Conservation (phyloP, 1,140 invertebrate genomes). For the Drosophila ananassae region DNA sequence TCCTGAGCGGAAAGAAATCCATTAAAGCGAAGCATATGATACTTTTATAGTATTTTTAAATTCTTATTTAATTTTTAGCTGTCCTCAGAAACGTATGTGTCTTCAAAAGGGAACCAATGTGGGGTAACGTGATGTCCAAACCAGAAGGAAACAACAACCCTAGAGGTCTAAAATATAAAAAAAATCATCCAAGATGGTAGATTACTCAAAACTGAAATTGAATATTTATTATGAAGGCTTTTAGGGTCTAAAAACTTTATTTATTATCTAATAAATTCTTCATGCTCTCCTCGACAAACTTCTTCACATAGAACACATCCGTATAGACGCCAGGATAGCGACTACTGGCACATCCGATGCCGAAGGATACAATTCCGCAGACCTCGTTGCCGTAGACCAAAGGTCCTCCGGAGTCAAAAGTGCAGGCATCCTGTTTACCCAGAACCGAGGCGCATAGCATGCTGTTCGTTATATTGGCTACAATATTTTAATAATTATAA, state of each 20-base stretch:
- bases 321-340: constrained; percentile 72
- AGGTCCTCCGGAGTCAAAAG: constrained; percentile 71
- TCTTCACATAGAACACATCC: constrained; percentile 64
- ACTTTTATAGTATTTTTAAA: neutral
- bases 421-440: constrained; percentile 63
- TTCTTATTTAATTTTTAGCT: neutral
- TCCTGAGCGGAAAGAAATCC: neutral
- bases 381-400: constrained; percentile 42
- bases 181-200: no score
- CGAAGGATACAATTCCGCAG: constrained; percentile 75
- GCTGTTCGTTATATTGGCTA: constrained; percentile 38
- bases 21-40: neutral
- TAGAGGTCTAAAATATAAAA: no score
- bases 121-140: no score
- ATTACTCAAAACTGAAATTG: no score
- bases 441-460: constrained; percentile 66
- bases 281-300: constrained; percentile 50
- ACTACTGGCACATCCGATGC: constrained; percentile 62
- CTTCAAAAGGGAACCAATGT: no score
- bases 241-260: neutral
- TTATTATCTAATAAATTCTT: neutral
- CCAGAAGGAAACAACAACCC: no score
- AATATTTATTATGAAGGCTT: no score
- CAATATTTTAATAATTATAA: neutral
- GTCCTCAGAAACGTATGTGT: no score